Conservation (phyloP, 2,888 invertebrate species). For the Anticlea derivata region DNA sequence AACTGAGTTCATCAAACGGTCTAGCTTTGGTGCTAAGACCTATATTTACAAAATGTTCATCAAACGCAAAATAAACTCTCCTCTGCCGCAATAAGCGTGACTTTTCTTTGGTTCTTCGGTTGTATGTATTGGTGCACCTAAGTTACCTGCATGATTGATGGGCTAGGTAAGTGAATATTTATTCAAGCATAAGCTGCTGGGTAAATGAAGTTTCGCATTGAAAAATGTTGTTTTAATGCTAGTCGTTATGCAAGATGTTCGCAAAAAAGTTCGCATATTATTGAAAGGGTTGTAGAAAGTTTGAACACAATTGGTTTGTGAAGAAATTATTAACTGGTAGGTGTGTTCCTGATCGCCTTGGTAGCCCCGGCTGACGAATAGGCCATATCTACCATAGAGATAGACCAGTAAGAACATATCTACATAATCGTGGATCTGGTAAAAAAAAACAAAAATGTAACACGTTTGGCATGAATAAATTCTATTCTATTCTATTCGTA, state of each 20-base stretch:
- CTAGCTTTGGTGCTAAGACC: neutral
- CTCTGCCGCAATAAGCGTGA: neutral
- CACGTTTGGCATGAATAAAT: no score
- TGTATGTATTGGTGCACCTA: constrained; percentile 15
- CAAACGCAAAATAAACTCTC: constrained; percentile 2
- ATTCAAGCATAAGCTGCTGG: constrained; percentile 29
- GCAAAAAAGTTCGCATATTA: neutral
- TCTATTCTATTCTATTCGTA: no score
- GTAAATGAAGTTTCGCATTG: constrained; percentile 34
- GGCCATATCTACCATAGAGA: no score
- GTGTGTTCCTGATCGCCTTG: no score
- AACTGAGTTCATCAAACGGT: constrained; percentile 2
- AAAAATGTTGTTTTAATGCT: constrained; percentile 36
- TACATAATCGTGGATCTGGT: no score
- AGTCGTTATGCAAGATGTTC: neutral
- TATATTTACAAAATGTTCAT: constrained; percentile 7
- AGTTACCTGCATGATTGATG: constrained; percentile 44
- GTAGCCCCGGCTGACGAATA: no score
- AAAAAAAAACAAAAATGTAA: no score
- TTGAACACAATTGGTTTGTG: neutral
- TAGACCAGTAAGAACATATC: no score
- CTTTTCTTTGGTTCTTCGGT: neutral
- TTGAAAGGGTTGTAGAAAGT: neutral
- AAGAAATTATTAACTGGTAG: no score
- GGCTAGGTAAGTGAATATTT: constrained; percentile 33